Evolutionary conservation across 2,113 vertebrate species (phyloP), one percentile per base, ranked within the genome.

Genomic region (Osmerus mordax): DNA sequence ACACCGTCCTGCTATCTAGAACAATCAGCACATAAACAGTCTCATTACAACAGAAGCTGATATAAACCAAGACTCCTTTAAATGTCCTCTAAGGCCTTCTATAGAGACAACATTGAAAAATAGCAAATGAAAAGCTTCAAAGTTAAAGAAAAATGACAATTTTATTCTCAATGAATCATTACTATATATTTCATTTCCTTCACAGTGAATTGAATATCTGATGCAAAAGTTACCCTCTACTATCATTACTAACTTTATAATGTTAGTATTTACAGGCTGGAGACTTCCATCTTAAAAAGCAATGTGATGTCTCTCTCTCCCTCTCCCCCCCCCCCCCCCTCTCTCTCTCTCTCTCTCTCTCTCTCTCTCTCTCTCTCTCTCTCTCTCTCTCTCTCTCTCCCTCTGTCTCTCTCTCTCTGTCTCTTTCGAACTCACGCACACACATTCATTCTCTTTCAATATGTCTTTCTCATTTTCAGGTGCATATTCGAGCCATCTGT

Each of bases 21-120:
- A 75, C 80, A 83, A 89, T 86, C 79, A 83, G 72, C 70, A 78
- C 64, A 78, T 81, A 83, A 86, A 77, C 66, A 74, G 59, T 53
- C 82, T 80, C 86, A 87, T 89, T 89, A 87, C 71, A 78, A 71
- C 71, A 75, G 68, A 76, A 56, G 70, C 53, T 62, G 28, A 73
- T 77, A 76, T 70, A 75, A 84, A 58, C 66, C 23, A 58, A 2
- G 77, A 47, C 58, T 81, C 71, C 58, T 81, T 77, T 82, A 84
- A 83, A 82, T 13, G 63, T 78, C 83, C 78, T 79, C 56, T 56
- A 73, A 32, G 79, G 67, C 75, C 66, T 70, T 64, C 29, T 15
- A 59, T 74, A 71, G 70, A 65, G 63, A 63, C 69, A 4, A 9
- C 4, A 66, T n/a, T 8, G 54, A 70, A 16, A 59, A 12, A 9